Evolutionary conservation across 2,797 vertebrate species (phyloP), one percentile per base, ranked within the genome.

Genomic region (Neopelma chrysocephalum): DNA sequence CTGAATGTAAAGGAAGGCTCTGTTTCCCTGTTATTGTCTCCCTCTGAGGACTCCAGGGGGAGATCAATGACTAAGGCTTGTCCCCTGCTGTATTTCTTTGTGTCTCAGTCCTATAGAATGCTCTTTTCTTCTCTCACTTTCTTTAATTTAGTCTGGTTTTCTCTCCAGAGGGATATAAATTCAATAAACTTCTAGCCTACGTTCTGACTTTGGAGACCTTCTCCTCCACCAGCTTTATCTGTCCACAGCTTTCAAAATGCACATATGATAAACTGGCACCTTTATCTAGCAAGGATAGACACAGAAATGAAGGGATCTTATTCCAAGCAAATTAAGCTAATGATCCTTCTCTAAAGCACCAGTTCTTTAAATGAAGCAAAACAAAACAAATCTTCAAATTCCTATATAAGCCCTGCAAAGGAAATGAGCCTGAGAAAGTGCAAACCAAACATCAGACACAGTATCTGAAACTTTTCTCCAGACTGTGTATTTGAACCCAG

Each of bases 71-170:
- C 36, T 80, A 32, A 75, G 17, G 48, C 54, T 68, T 45, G 7
- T 70, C 26, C 68, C 56, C 20, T 71, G 57, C 16, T 64, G 20
- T 73, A 42, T 34, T 89, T 73, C 53, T 54, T 72, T 69, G 15
- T 87, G 26, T 38, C 60, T 95, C n/a, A 8, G 29, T 16, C 82
- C 32, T n/a, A 73, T 15, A 80, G 15, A 87, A 90, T 36, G 36
- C 14, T 90, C 26, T 76, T 93, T 82, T 76, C 71, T 87, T 73
- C 73, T 29, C 29, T 75, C 27, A 13, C 15, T 75, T 92, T 85
- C 18, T 81, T 92, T 87, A 87, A 60, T 76, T 82, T 58, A 21
- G 10, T 36, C 20, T 64, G 31, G 29, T 77, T 77, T 96, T 25
- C 22, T 82, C 57, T 92, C 40, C 57, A 77, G 29, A 45, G 51